Percentiles rank a stretch among this genome's conserved stretches.
These are phyloP conservation scores for Pyralis farinalis DNA, from an alignment of 2,888 invertebrate species.

Conservation along the genomic window DNA sequence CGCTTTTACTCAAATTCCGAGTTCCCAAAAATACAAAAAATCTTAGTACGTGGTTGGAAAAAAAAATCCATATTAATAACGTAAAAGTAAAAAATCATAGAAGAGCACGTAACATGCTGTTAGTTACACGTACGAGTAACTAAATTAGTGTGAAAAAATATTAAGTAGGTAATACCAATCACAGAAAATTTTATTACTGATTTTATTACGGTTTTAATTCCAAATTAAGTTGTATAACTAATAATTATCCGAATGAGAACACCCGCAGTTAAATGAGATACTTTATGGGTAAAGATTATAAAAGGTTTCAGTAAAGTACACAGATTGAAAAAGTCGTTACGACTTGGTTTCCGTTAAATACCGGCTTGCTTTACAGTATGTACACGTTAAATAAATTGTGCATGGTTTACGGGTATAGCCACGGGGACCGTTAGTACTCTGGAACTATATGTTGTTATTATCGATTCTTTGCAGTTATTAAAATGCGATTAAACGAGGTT, in stretches of 20 bases:
- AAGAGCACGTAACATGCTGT: no score
- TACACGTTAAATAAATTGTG: conserved; percentile 10
- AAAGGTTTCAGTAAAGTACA: conserved; percentile 9
- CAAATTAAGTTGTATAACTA: conserved; percentile 7
- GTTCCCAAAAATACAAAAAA: no score
- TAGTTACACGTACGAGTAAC: no score
- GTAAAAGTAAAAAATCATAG: no score
- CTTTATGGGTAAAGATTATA: conserved; percentile 11
- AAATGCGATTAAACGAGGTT: conserved; percentile 22
- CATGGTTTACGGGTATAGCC: conserved; percentile 7
- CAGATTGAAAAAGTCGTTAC: conserved; percentile 32
- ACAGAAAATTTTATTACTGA: conserved; percentile 16
- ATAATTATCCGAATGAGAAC: background rate
- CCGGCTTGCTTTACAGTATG: conserved; percentile 12
- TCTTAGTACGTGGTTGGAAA: no score
- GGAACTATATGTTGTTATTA: conserved; percentile 5
- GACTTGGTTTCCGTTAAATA: conserved; percentile 14
- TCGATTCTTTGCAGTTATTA: conserved; percentile 10
- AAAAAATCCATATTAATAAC: no score
- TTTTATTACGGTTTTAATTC: background rate
- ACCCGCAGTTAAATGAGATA: conserved; percentile 3
- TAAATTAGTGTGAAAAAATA: no score
- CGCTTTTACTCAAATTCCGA: no score
- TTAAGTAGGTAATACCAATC: background rate
- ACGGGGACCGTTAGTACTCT: conserved; percentile 7